A percentile compares a stretch with the other conserved stretches of the same genome.
phyloP scores from a whole-genome alignment of 2,113 vertebrate genomes.

The Nettapus auritus region DNA sequence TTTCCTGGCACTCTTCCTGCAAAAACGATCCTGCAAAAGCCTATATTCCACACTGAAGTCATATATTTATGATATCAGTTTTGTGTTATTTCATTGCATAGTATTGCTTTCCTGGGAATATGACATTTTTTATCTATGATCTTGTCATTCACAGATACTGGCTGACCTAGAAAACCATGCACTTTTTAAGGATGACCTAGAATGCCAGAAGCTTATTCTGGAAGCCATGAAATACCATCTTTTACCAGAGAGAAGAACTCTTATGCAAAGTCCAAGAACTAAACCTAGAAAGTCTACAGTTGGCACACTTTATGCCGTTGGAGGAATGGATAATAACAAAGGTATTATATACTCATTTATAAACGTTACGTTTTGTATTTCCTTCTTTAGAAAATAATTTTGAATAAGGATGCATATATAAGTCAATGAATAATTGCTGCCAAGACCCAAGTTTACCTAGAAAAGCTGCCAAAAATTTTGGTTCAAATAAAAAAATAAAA shows the following conservation, averaged over 20 bases:
- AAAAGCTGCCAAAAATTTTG: not conserved
- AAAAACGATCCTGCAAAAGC: not conserved
- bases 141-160: conserved; percentile 77
- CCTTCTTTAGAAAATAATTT: not conserved
- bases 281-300: conserved; percentile 86
- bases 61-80: accelerated
- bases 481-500: not conserved
- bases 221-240: conserved; percentile 88
- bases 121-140: conserved; percentile 14
- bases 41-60: not conserved
- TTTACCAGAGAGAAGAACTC: conserved; percentile 84
- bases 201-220: conserved; percentile 85
- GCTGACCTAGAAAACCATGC: conserved; percentile 84
- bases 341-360: conserved; percentile 66
- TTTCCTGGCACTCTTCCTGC: not conserved
- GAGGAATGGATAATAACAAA: conserved; percentile 87
- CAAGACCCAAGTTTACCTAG: not conserved
- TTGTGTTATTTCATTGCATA: not conserved
- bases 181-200: conserved; percentile 84
- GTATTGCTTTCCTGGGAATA: not conserved
- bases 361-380: not conserved
- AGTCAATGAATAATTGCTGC: not conserved
- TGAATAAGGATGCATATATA: not conserved
- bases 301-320: conserved; percentile 83
- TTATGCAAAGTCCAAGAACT: conserved; percentile 85